Evolutionary conservation across 2,113 vertebrate genomes (phyloP).

Genomic region (Equus quagga): DNA sequence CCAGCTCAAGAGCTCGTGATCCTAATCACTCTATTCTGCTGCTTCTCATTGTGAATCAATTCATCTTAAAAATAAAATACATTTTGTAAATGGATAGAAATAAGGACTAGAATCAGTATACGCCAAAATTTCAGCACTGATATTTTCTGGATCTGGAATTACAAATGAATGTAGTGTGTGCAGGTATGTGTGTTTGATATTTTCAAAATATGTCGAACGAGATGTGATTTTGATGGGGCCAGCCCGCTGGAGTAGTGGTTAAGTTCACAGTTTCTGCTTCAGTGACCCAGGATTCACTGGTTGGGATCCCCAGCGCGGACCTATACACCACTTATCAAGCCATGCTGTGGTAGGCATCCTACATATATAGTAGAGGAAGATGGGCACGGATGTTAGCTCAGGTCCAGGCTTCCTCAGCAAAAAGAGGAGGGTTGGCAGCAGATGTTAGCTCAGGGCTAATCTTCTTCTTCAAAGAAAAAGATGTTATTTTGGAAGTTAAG

Average conservation of each 20-base stretch:
- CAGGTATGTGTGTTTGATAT: neutral
- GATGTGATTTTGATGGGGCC: too few species aligned
- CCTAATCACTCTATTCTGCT: neutral
- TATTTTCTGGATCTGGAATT: neutral
- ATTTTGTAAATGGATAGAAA: neutral
- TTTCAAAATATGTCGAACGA: neutral
- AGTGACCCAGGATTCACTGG: too few species aligned
- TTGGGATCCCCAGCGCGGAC: too few species aligned
- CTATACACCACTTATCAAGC: too few species aligned
- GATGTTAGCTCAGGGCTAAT: too few species aligned
- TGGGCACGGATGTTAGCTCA: too few species aligned
- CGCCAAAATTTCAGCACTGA: neutral
- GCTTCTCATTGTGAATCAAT: neutral
- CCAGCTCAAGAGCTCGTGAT: neutral
- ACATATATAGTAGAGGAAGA: too few species aligned
- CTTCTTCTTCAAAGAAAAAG: neutral
- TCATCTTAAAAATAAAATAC: neutral
- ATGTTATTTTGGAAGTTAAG: neutral
- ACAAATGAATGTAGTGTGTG: neutral
- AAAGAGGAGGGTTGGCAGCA: too few species aligned
- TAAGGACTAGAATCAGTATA: neutral
- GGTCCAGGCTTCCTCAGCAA: too few species aligned
- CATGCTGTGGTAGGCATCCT: too few species aligned
- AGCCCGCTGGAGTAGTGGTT: too few species aligned
- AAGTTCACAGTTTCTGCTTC: too few species aligned